Base-by-base conservation (phyloP, 1,140 invertebrate genomes). In the Chlorops oryzae region DNA sequence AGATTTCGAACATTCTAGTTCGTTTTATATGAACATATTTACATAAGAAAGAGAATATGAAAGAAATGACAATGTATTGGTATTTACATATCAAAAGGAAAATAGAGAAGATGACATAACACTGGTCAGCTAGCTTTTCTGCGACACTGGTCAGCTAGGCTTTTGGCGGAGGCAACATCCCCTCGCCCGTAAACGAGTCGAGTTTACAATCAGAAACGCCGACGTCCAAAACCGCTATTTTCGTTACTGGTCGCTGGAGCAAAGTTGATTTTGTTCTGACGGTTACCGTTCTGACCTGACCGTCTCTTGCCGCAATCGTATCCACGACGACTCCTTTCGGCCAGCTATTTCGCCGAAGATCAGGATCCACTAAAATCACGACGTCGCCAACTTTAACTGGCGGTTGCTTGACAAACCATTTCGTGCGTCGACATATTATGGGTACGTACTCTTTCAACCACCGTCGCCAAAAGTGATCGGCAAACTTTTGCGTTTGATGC, bases 261-360 rank as follows among this genome's bases (percentile, higher is more conserved):
- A 47, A 40, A 9, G 65, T 62, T 27, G 47, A 54, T 23, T 39
- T 49, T 9, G 67, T 70, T 9, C 27, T 46, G 7, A 71, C 42
- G 27, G 59, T 57, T 2, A 57, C 69, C 2, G 57, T 55, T 27
- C 65, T 49, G 2, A 71, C 61, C 10, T 55, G 37, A 10, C 56
- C 50, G 52, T 73, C 71, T 1, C 47, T 13, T 5, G 64, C 72
- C 0, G 70, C 68, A 32, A 32, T 9, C 7, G n/a, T n/a, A 9
- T 32, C n/a, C 7, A 9, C 28, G 28, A 32, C n/a, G 52, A 39
- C 47, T 43, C 47, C 54, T 32, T 32, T 40, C 15, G 38, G 38
- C 38, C 38, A 40, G 10, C 9, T 40, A 7, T 17, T 17, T 40
- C 38, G 7, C 7, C 7, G 7, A 12, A 9, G 7, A 40, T 40